Base-by-base conservation (phyloP, 2,888 invertebrate genomes). In the Corbicula japonica region DNA sequence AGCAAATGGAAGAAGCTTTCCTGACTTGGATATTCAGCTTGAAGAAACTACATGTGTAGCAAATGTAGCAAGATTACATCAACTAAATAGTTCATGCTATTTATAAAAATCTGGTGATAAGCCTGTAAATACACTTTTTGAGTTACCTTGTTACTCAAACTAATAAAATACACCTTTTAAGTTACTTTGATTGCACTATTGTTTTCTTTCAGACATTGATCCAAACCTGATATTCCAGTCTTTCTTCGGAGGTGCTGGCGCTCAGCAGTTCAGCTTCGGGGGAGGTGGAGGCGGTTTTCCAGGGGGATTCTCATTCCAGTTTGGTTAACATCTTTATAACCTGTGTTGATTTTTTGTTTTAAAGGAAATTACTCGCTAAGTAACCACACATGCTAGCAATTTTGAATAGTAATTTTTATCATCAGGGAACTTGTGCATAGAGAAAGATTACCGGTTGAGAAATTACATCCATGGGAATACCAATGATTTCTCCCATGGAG, bases 191-290 rank as follows among this genome's bases (percentile, higher is more conserved):
- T 30, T 18, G 2, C 4, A 30, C 26, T 26, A 10, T 46, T 90
- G 89, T 78, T 90, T 93, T 92, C 65, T 95, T 95, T 87, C 95
- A 94, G 96, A 87, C 92, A 95, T 97, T 89, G 97, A 97, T 94
- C 97, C 97, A 8, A 96, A 96, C 92, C 96, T 96, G 92, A 96
- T 97, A 93, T 97, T 97, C 95, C 96, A 97, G 91, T 95, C 96
- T 2, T 97, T 97, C 95, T 97, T 96, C 95, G 95, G 95, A 4
- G 93, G 94, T 34, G 91, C 83, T 21, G 87, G 82, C 74, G 86
- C 86, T 6, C 80, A 85, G 18, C 83, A 86, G 60, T 84, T 84
- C 65, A 54, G 87, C 8, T 62, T 28, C 35, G 84, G 86, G 32
- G 86, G 88, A 26, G 82, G 86, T 58, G 79, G 85, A 48, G 83